Conservation (phyloP, 2,797 vertebrate genomes). For the Fistularia commersonii region DNA sequence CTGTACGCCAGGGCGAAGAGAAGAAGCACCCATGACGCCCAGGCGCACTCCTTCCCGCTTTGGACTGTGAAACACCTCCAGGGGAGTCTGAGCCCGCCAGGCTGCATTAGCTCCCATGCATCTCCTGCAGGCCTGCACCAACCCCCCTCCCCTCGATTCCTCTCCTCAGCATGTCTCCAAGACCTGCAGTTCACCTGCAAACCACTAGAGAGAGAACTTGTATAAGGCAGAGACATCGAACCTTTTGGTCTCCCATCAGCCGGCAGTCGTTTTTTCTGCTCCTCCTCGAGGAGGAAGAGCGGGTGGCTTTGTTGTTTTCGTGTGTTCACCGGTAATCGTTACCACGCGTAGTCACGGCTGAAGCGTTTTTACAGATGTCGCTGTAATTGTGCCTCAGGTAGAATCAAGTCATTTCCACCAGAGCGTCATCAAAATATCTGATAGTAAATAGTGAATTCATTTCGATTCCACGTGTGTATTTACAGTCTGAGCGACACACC, state of each 20-base stretch:
- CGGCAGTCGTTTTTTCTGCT: constrained; percentile 10
- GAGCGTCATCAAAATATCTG: constrained; percentile 18
- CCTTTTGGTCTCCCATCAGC: constrained; percentile 22
- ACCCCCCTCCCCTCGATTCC: constrained; percentile 10
- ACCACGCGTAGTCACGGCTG: constrained; percentile 16
- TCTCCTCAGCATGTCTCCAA: constrained; percentile 10
- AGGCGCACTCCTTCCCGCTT: constrained; percentile 90
- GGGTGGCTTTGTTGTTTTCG: constrained; percentile 24
- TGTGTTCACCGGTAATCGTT: constrained; percentile 23
- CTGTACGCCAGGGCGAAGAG: constrained; percentile 91
- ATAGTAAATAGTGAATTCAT: constrained; percentile 24
- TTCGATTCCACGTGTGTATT: constrained; percentile 33
- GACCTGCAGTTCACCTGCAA: constrained; percentile 55
- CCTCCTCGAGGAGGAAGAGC: constrained; percentile 28
- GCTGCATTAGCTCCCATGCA: neutral
- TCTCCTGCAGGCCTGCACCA: neutral
- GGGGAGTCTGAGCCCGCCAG: neutral
- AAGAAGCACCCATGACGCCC: constrained; percentile 90
- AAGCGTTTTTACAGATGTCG: constrained; percentile 30
- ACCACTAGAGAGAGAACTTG: constrained; percentile 84
- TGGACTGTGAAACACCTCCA: constrained; percentile 76
- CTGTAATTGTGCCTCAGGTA: constrained; percentile 25
- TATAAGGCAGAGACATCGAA: constrained; percentile 67
- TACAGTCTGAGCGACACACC: constrained; percentile 6
- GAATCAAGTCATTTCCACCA: constrained; percentile 28